A percentile compares a stretch with the other conserved stretches of the same genome.
Conservation (phyloP, 2,797 vertebrate genomes). For the Neosilurus mollespiculum region DNA sequence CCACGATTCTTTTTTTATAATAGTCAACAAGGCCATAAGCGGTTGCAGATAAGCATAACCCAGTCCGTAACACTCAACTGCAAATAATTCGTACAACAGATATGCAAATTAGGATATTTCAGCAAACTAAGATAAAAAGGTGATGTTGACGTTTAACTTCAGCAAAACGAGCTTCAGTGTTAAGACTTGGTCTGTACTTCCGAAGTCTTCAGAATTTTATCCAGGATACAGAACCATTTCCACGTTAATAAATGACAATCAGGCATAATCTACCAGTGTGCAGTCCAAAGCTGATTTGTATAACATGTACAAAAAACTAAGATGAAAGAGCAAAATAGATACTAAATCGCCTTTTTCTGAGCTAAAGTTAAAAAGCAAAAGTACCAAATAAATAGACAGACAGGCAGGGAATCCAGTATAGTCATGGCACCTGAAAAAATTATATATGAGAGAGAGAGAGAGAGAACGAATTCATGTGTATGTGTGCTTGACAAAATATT, state of each 20-base stretch:
- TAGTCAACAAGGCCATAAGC: neutral
- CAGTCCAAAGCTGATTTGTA: neutral
- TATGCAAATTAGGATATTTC: neutral
- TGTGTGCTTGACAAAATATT: no score
- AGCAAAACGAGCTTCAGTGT: neutral
- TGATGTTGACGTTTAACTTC: neutral
- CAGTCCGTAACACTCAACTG: neutral
- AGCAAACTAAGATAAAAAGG: neutral
- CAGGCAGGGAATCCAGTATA: neutral
- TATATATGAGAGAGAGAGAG: no score
- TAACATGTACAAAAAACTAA: neutral
- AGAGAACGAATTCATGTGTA: no score
- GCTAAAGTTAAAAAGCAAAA: no score
- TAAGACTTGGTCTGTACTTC: neutral
- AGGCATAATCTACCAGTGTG: no score
- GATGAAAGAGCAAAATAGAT: neutral
- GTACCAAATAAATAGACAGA: no score
- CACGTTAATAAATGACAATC: neutral
- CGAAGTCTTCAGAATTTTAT: neutral
- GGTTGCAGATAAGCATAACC: neutral
- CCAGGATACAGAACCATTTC: neutral
- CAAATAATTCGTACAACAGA: slow-evolving; percentile 33
- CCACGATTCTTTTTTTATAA: neutral
- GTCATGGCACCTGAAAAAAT: neutral
- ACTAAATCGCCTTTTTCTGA: neutral